A percentile compares a stretch with the other conserved stretches of the same genome.
Conservation (phyloP, 2,113 vertebrate genomes). For the Hepsetus odoe region DNA sequence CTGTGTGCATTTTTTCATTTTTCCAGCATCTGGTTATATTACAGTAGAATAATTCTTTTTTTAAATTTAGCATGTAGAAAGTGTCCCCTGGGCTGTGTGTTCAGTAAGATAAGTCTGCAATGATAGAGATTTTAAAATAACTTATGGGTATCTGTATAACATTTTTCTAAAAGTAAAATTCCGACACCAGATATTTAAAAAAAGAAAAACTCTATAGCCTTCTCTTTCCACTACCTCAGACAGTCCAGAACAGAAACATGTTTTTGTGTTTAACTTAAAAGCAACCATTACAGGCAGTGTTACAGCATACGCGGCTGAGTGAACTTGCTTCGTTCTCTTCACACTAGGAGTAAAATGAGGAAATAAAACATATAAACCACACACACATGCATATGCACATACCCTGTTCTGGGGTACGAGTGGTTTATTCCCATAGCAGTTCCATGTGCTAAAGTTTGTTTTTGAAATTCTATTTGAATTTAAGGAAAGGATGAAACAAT, state of each 20-base stretch:
- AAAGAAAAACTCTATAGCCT: not conserved
- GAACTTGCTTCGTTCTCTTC: not conserved
- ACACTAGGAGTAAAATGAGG: not conserved
- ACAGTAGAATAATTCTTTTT: too few relatives aligned
- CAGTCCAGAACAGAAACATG: constrained; percentile 30
- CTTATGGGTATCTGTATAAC: not conserved
- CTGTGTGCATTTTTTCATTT: too few relatives aligned
- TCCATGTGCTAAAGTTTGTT: not conserved
- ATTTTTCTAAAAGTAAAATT: not conserved
- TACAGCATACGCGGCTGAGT: not conserved
- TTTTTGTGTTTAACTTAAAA: constrained; percentile 11
- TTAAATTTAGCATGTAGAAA: too few relatives aligned
- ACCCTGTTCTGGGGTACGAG: not conserved
- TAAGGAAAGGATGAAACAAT: not conserved
- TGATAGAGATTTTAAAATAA: too few relatives aligned
- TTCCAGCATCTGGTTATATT: too few relatives aligned
- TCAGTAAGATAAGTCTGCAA: too few relatives aligned
- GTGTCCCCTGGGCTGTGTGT: too few relatives aligned
- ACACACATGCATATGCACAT: constrained; percentile 18
- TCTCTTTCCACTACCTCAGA: constrained; percentile 25
- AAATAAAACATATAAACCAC: not conserved
- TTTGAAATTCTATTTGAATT: not conserved
- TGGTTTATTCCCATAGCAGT: not conserved
- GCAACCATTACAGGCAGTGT: not conserved
- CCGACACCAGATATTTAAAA: not conserved